A percentile compares a stretch with the other conserved stretches of the same genome.
These are phyloP conservation scores for Drosophila putrida DNA, from an alignment of 2,888 invertebrate species.

Conservation along the genomic window DNA sequence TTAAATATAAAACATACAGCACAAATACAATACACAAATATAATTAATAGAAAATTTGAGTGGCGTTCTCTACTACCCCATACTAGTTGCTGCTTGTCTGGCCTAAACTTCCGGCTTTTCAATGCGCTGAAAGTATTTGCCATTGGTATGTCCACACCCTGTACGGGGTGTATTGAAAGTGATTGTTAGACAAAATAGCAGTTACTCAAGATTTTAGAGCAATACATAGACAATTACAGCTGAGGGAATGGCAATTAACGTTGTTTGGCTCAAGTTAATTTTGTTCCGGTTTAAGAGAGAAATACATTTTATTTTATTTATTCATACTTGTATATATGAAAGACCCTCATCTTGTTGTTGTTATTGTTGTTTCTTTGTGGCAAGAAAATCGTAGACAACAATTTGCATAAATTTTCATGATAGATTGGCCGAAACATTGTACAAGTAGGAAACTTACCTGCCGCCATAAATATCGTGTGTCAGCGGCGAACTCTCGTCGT, in stretches of 20 bases:
- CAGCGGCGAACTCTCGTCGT: constrained; percentile 95
- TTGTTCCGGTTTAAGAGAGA: constrained; percentile 60
- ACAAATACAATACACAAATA: no score
- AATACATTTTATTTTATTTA: not conserved
- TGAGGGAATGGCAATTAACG: constrained; percentile 57
- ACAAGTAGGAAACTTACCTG: constrained; percentile 88
- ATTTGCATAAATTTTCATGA: constrained; percentile 63
- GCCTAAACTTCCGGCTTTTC: constrained; percentile 61
- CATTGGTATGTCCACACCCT: constrained; percentile 50
- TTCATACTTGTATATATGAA: constrained; percentile 1
- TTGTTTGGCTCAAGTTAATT: constrained; percentile 30
- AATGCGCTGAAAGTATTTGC: constrained; percentile 11
- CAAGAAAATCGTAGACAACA: constrained; percentile 20
- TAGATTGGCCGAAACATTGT: constrained; percentile 9
- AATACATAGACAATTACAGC: constrained; percentile 24
- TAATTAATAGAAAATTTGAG: no score
- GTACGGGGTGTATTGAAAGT: constrained; percentile 40
- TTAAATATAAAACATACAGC: no score
- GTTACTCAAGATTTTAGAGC: constrained; percentile 39
- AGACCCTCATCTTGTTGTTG: constrained; percentile 16
- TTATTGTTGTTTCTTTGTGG: constrained; percentile 12
- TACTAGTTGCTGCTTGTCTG: not conserved
- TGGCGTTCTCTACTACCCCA: no score
- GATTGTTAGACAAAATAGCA: constrained; percentile 47
- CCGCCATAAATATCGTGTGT: constrained; percentile 95